phyloP scores from a whole-genome alignment of 1,140 invertebrate genomes.

The Fopius arisanus region DNA sequence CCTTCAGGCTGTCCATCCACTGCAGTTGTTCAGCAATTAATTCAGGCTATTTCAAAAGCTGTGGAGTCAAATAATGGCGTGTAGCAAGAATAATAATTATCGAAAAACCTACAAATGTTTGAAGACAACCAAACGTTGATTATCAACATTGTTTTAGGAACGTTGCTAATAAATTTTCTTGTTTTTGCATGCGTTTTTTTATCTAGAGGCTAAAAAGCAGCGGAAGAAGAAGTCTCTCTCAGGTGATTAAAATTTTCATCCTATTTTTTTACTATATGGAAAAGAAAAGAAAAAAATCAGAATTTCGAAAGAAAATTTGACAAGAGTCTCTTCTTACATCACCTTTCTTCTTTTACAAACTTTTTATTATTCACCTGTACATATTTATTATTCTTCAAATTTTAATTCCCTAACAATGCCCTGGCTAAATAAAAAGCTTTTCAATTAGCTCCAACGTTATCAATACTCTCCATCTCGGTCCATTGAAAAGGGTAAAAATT shows the following conservation, averaged over 20 bases:
- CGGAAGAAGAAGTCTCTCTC: constrained; percentile 87
- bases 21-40: neutral
- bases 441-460: neutral
- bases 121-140: constrained; percentile 19
- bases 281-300: neutral
- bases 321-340: neutral
- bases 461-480: neutral
- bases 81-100: constrained; percentile 8
- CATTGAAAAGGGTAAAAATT: neutral
- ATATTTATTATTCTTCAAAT: neutral
- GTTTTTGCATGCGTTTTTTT: constrained; percentile 70
- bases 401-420: neutral
- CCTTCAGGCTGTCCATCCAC: neutral
- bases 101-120: constrained; percentile 20
- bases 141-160: constrained; percentile 41
- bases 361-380: constrained; percentile 21
- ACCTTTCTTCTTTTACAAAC: constrained; percentile 27
- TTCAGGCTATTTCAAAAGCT: neutral
- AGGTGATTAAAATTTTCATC: constrained; percentile 72
- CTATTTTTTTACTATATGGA: constrained; percentile 37
- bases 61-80: neutral
- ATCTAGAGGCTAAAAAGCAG: constrained; percentile 90
- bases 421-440: neutral
- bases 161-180: constrained; percentile 70
- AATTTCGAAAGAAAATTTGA: neutral